Conservation (phyloP, 2,888 invertebrate species). For the Drosophila mettleri region DNA sequence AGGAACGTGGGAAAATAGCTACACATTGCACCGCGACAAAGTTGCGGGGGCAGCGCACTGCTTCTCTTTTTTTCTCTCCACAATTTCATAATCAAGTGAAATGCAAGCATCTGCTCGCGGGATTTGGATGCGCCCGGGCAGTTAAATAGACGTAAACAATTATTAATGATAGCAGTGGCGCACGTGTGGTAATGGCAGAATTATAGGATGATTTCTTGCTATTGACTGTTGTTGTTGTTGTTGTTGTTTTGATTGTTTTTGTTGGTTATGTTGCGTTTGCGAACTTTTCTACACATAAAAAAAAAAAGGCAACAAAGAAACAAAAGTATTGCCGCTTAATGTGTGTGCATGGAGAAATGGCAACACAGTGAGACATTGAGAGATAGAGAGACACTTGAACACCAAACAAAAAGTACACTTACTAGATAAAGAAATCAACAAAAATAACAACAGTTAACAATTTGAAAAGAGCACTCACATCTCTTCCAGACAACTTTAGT, state of each 20-base stretch:
- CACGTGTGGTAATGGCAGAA: constrained; percentile 42
- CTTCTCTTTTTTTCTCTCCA: background rate
- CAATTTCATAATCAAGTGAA: constrained; percentile 52
- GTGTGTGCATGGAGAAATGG: constrained; percentile 51
- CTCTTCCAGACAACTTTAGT: constrained; percentile 85
- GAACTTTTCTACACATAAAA: constrained; percentile 20
- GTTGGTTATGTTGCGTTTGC: constrained; percentile 46
- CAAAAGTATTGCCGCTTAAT: constrained; percentile 52
- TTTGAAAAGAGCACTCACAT: constrained; percentile 82
- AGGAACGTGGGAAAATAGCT: constrained; percentile 46
- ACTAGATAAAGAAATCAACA: constrained; percentile 51
- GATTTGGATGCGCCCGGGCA: background rate
- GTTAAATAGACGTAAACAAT: constrained; percentile 3
- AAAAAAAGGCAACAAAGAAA: constrained; percentile 24
- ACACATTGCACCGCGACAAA: constrained; percentile 43
- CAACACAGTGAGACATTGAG: constrained; percentile 58
- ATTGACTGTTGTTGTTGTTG: constrained; percentile 24
- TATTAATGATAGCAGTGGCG: constrained; percentile 17
- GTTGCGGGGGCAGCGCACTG: background rate
- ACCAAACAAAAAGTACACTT: constrained; percentile 53
- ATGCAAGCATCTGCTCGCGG: constrained; percentile 13
- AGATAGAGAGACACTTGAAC: constrained; percentile 59
- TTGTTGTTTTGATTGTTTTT: constrained; percentile 36
- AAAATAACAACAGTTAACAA: constrained; percentile 54
- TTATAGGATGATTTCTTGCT: constrained; percentile 21